A percentile compares a stretch with the other conserved stretches of the same genome.
Conservation (phyloP, 2,797 vertebrate species). For the Pangasius mekongensis region DNA sequence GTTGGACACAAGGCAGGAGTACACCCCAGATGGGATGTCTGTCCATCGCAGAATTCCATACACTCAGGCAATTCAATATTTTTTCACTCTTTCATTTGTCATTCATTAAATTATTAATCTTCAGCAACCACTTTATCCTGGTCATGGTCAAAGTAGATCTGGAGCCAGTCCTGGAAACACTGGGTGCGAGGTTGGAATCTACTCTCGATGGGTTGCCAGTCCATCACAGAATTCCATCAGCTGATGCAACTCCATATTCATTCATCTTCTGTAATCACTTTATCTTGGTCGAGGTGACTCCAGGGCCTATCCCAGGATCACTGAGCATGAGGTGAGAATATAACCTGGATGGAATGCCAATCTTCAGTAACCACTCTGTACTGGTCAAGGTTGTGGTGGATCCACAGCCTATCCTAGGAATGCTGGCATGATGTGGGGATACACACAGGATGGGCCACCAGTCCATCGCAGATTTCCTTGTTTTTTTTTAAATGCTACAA, state of each 20-base stretch:
- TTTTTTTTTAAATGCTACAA: not conserved
- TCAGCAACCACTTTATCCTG: not conserved
- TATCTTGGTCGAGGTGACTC: not conserved
- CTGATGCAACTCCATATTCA: not conserved
- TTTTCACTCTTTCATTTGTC: not conserved
- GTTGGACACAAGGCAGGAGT: not conserved
- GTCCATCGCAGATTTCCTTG: not conserved
- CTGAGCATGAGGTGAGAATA: not conserved
- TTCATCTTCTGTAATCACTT: not conserved
- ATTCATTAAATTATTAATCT: not conserved
- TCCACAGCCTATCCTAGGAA: not conserved
- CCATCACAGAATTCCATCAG: not conserved
- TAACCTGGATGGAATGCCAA: not conserved
- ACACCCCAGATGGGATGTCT: not conserved
- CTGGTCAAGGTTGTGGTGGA: not conserved
- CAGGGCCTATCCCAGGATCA: not conserved
- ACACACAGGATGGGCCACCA: not conserved
- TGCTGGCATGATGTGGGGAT: not conserved
- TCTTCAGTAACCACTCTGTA: not conserved
- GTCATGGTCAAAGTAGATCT: not conserved
- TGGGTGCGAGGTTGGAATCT: no score
- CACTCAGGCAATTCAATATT: not conserved
- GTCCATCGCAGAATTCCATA: not conserved
- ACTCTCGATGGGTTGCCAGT: not conserved
- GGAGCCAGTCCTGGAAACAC: not conserved